phyloP scores from a whole-genome alignment of 2,797 vertebrate genomes.

The Tenualosa ilisha region DNA sequence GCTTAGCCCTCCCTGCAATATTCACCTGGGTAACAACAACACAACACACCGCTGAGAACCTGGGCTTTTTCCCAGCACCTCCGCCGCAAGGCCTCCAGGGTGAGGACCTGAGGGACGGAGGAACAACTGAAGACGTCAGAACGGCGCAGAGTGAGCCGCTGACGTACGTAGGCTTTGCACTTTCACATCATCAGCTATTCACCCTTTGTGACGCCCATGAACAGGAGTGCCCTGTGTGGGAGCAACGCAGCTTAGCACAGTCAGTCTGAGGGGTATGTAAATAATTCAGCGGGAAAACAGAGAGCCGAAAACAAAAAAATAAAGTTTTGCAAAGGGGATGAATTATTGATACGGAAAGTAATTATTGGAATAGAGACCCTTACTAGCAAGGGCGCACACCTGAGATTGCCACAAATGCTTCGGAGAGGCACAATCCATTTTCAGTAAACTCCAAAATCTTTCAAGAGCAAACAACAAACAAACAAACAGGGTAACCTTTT shows the following conservation, averaged over 20 bases:
- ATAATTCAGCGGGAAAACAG: not conserved
- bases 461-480: not conserved
- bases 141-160: not conserved
- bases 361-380: not conserved
- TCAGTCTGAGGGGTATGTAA: not conserved
- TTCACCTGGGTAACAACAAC: not conserved
- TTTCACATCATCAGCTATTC: slow-evolving; percentile 2
- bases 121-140: not conserved
- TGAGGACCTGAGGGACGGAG: not conserved
- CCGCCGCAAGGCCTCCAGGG: not conserved
- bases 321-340: not conserved
- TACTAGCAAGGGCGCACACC: not conserved
- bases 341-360: slow-evolving; percentile 22
- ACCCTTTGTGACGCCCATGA: not conserved
- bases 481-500: not conserved
- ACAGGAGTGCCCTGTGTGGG: not conserved
- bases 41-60: not conserved
- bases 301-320: not conserved
- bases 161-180: not conserved
- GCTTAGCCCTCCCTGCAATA: not conserved
- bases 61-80: not conserved
- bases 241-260: not conserved
- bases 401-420: slow-evolving; percentile 13
- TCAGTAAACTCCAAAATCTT: not conserved
- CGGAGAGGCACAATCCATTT: not conserved